Conservation (phyloP, 1,140 invertebrate species). For the Thereuonema tuberculata region DNA sequence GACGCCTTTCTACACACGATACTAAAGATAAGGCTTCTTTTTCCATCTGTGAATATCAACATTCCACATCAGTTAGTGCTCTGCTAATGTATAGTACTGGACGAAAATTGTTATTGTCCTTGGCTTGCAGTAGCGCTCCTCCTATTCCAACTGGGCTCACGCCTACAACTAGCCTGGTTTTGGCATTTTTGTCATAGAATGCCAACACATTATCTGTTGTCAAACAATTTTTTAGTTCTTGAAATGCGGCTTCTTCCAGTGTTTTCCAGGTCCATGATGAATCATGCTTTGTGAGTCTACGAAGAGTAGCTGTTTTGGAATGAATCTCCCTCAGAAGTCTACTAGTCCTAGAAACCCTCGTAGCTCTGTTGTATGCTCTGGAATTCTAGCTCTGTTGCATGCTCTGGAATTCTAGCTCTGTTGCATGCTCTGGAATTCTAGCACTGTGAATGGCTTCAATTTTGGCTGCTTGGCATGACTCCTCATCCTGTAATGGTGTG, state of each 20-base stretch:
- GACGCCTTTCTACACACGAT: slow-evolving; percentile 22
- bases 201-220: slow-evolving; percentile 9
- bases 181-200: slow-evolving; percentile 16
- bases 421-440: slow-evolving; percentile 16
- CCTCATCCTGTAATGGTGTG: slow-evolving; percentile 10
- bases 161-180: slow-evolving; percentile 30
- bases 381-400: slow-evolving; percentile 14
- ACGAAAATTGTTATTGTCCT: slow-evolving; percentile 22
- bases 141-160: slow-evolving; percentile 30
- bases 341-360: slow-evolving; percentile 20
- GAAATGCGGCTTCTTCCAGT: slow-evolving; percentile 18
- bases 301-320: slow-evolving; percentile 18
- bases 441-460: slow-evolving; percentile 16
- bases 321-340: slow-evolving; percentile 21
- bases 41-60: slow-evolving; percentile 28
- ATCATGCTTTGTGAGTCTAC: slow-evolving; percentile 18
- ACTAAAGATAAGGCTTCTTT: slow-evolving; percentile 22
- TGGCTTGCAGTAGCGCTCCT: background rate
- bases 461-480: slow-evolving; percentile 19
- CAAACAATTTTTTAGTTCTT: slow-evolving; percentile 16
- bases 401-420: slow-evolving; percentile 16
- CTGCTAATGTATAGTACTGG: slow-evolving; percentile 30
- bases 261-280: slow-evolving; percentile 16
- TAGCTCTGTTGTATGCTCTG: slow-evolving; percentile 17
- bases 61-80: slow-evolving; percentile 27